These are phyloP conservation scores for Arvicola amphibius DNA, from an alignment of 2,797 vertebrate genomes.

Conservation along the genomic window DNA sequence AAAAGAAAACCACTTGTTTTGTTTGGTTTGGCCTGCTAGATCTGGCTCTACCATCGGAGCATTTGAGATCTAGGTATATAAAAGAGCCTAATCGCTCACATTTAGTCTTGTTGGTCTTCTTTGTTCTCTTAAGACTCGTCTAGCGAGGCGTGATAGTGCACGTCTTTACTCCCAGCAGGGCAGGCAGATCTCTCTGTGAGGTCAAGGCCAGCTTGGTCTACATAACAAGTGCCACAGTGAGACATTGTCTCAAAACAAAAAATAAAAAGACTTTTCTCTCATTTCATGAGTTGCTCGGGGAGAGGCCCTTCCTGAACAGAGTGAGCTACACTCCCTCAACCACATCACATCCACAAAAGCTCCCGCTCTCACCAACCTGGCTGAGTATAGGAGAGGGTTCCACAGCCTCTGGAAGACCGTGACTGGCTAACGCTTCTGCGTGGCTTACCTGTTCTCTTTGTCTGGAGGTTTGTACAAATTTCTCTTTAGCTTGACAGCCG, in stretches of 20 bases:
- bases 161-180: not conserved
- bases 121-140: not conserved
- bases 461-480: constrained; percentile 5
- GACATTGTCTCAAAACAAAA: not conserved
- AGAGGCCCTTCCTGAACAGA: not conserved
- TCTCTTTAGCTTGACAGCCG: not conserved
- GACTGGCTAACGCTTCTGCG: not conserved
- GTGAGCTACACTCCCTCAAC: not conserved
- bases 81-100: constrained; percentile 12
- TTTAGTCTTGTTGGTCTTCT: not conserved
- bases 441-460: constrained; percentile 2
- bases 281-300: not conserved
- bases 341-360: not conserved
- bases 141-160: not conserved
- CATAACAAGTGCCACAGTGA: not conserved
- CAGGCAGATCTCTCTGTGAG: not conserved
- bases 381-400: not conserved
- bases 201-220: not conserved
- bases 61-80: not conserved
- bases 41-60: constrained; percentile 3
- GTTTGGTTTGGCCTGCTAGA: not conserved
- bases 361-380: not conserved
- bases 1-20: not conserved
- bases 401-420: not conserved
- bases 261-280: not conserved